phyloP scores from a whole-genome alignment of 2,113 vertebrate genomes.

The Lampris megalopsis region DNA sequence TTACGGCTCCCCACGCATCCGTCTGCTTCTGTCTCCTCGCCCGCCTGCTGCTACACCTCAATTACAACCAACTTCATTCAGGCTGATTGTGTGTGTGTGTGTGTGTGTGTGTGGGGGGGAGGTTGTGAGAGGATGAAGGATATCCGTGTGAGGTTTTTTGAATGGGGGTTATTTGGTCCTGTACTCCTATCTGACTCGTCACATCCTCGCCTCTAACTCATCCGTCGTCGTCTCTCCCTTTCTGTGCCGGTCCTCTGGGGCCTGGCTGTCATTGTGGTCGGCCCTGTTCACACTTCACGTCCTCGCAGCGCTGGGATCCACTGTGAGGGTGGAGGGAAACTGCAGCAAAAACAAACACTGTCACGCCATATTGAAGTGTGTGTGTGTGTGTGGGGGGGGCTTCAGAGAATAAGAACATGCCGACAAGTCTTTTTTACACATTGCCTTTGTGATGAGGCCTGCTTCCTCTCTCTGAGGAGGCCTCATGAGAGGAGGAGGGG shows the following conservation, averaged over 20 bases:
- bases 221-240: background rate
- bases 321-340: conserved; percentile 18
- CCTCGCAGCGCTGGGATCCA: conserved; percentile 4
- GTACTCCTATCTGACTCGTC: background rate
- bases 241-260: background rate
- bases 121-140: too few species aligned
- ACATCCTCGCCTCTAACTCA: background rate
- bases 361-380: conserved; percentile 45
- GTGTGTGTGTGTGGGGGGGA: too few species aligned
- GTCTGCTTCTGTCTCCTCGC: background rate
- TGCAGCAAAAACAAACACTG: conserved; percentile 46
- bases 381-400: conserved; percentile 2
- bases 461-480: conserved; percentile 48
- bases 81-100: background rate
- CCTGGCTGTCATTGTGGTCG: conserved; percentile 4
- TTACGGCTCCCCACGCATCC: background rate
- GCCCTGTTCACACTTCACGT: conserved; percentile 11
- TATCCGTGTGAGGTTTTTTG: background rate
- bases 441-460: conserved; percentile 49
- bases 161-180: background rate
- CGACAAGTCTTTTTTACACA: conserved; percentile 26
- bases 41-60: background rate
- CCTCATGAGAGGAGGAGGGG: conserved; percentile 7
- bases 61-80: conserved; percentile 5
- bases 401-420: conserved; percentile 13